phyloP scores from a whole-genome alignment of 2,797 vertebrate species.

The Pitangus sulphuratus region DNA sequence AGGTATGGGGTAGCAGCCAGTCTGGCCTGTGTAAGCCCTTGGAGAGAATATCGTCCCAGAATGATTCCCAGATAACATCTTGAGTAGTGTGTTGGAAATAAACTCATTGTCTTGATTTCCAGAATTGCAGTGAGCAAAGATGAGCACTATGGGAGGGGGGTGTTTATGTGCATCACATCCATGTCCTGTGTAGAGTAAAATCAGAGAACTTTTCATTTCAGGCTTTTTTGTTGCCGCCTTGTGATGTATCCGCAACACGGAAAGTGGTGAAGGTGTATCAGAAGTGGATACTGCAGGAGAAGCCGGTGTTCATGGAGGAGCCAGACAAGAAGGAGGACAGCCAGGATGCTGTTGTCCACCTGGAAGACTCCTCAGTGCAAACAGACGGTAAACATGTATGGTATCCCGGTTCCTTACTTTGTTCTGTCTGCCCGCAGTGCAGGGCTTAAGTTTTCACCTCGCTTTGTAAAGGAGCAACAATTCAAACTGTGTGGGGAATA shows the following conservation, averaged over 20 bases:
- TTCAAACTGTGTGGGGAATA: not conserved
- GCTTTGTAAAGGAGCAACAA: not conserved
- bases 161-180: not conserved
- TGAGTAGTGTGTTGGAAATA: not conserved
- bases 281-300: constrained; percentile 94
- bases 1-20: not conserved
- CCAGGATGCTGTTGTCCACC: constrained; percentile 77
- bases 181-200: not conserved
- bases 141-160: rapidly evolving
- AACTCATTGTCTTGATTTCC: not conserved
- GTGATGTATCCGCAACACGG: constrained; percentile 89
- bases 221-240: constrained; percentile 95
- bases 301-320: constrained; percentile 93
- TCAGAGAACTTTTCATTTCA: constrained; percentile 42
- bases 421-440: not conserved
- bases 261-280: constrained; percentile 97
- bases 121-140: not conserved
- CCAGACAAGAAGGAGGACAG: constrained; percentile 81
- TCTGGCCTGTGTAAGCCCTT: not conserved
- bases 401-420: not conserved
- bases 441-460: not conserved
- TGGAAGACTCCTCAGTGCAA: constrained; percentile 75
- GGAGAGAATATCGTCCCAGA: not conserved
- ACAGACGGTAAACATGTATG: constrained; percentile 78
- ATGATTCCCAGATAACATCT: not conserved